These are phyloP conservation scores for Meganola albula DNA, from an alignment of 2,888 invertebrate species.

Conservation along the genomic window DNA sequence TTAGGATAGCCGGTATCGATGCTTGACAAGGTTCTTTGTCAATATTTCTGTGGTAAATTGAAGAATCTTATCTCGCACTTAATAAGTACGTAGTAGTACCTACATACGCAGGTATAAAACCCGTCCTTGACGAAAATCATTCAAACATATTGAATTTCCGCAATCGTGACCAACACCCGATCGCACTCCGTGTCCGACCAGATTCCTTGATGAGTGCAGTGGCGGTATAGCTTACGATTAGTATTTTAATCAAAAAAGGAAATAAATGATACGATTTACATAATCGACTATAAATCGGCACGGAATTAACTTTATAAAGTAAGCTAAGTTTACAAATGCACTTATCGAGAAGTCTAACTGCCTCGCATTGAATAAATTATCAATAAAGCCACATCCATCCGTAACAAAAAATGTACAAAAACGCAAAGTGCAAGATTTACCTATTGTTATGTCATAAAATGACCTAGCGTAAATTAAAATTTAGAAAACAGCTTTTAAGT, in stretches of 20 bases:
- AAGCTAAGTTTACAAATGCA: constrained; percentile 36
- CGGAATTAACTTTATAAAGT: constrained; percentile 51
- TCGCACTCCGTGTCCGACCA: constrained; percentile 32
- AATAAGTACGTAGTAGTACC: constrained; percentile 45
- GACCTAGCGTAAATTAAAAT: no score
- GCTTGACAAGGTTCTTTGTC: constrained; percentile 49
- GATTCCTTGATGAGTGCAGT: constrained; percentile 48
- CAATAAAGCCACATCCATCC: constrained; percentile 42
- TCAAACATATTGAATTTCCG: constrained; percentile 56
- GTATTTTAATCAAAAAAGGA: constrained; percentile 52
- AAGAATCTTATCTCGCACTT: constrained; percentile 46
- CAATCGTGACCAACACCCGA: constrained; percentile 50
- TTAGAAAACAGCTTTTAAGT: no score
- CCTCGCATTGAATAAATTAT: constrained; percentile 49
- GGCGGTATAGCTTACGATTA: constrained; percentile 21
- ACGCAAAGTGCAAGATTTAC: neutral
- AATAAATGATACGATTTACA: constrained; percentile 60
- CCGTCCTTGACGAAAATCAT: constrained; percentile 47
- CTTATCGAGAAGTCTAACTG: constrained; percentile 33
- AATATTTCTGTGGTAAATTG: constrained; percentile 45
- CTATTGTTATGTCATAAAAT: no score
- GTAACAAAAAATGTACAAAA: constrained; percentile 26
- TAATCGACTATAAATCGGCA: constrained; percentile 48
- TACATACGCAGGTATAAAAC: constrained; percentile 31
- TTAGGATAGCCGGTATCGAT: constrained; percentile 57